Base-by-base conservation (phyloP, 1,140 invertebrate species). In the Drosophila ercepeae region DNA sequence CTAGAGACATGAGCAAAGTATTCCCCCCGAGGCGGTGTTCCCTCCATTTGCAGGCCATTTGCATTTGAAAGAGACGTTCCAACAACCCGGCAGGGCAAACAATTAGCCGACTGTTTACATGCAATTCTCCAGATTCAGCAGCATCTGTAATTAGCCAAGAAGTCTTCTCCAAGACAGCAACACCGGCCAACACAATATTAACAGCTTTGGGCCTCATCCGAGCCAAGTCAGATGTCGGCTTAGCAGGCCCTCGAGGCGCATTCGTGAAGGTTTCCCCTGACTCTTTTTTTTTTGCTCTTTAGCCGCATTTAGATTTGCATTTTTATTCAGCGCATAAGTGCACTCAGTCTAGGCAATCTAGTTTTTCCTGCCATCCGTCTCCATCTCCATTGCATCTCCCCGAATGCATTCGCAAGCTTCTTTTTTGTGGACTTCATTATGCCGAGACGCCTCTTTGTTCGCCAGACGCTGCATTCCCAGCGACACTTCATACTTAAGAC, bases 221-320 rank as follows among this genome's bases (percentile, higher is more conserved):
- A 39, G 36, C 36, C 29, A n/a, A 16, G 49, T 58, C 51, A 74
- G 63, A 51, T 67, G 67, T 57, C 61, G 45, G 34, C 63, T 57
- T 63, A 64, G 29, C 71, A 39, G 16, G 18, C 68, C 57, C 69
- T 53, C 69, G 70, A 73, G 69, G 69, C 11, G 54, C 32, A 23
- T 51, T 60, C 67, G 46, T 75, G 19, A 54, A 55, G 57, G 61
- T 36, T 21, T 4, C 21, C 21, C 21, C 21, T 21, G 21, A 4
- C 60, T 27, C 45, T 25, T 18, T 34, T 23, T 70, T 21, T 48
- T 55, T 21, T 32, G 32, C 57, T 48, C 69, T 86, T 76, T 61
- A 54, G 73, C 73, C 68, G 72, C 83, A 88, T 89, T 89, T 83
- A 88, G 82, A 82, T 89, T 89, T 89, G 83, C 82, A 89, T 88